Conservation (phyloP, 2,888 invertebrate genomes). For the Gastrophysa polygoni region DNA sequence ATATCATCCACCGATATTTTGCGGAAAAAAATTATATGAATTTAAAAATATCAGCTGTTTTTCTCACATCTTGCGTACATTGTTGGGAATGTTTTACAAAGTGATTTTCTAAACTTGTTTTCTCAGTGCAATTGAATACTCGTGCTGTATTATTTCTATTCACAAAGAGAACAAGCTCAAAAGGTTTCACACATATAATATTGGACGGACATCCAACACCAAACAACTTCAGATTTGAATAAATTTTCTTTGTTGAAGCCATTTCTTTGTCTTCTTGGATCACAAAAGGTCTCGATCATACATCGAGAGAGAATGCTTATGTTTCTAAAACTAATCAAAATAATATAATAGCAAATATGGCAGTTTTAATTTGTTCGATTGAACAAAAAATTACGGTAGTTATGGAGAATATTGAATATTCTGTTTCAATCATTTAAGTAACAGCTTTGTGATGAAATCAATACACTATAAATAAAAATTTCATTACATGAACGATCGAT, state of each 20-base stretch:
- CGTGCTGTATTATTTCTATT: conserved; percentile 12
- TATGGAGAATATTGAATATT: neutral
- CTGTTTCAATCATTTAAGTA: neutral
- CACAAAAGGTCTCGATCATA: neutral
- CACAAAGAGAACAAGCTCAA: conserved; percentile 17
- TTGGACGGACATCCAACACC: conserved; percentile 42
- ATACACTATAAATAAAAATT: conserved; percentile 14
- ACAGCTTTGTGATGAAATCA: conserved; percentile 18
- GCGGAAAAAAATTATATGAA: neutral
- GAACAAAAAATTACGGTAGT: neutral
- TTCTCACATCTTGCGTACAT: neutral
- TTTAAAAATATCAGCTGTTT: neutral
- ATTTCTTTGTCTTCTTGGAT: neutral
- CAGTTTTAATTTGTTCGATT: neutral
- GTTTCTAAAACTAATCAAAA: neutral
- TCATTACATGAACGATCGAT: conserved; percentile 29
- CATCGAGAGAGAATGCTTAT: neutral
- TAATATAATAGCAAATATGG: neutral
- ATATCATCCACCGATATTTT: neutral
- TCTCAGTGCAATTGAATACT: conserved; percentile 10
- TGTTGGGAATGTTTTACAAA: neutral
- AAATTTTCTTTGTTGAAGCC: neutral
- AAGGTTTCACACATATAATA: conserved; percentile 16
- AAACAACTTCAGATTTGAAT: neutral
- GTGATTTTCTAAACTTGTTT: neutral